Evolutionary conservation across 1,140 invertebrate species (phyloP).

Genomic region (Paraescarpia echinospica): DNA sequence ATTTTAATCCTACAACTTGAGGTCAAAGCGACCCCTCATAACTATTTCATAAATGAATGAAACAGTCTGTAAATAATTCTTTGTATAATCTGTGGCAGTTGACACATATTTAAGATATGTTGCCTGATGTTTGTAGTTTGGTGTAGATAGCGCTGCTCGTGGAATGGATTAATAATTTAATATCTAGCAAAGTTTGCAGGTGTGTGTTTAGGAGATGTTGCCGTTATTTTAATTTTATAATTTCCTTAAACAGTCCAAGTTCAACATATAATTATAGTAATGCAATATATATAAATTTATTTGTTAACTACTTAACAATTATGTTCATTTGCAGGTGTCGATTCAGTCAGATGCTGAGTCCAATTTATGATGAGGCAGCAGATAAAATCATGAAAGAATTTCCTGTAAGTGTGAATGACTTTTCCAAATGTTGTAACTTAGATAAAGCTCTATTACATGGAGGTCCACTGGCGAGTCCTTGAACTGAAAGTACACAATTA

Average conservation of each 20-base stretch:
- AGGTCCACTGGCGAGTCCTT: too few relatives aligned
- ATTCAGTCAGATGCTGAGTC: constrained; percentile 90
- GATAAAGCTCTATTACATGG: too few relatives aligned
- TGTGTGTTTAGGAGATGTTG: background rate
- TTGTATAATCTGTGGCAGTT: background rate
- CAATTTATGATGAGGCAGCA: constrained; percentile 95
- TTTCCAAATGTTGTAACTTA: too few relatives aligned
- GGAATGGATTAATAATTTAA: background rate
- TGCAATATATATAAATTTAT: too few relatives aligned
- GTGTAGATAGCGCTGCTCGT: too few relatives aligned
- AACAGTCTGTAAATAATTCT: background rate
- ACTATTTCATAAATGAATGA: background rate
- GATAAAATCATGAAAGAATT: constrained; percentile 80
- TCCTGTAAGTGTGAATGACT: constrained; percentile 61
- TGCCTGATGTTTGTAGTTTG: background rate
- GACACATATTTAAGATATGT: background rate
- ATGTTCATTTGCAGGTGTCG: constrained; percentile 56
- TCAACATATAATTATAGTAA: too few relatives aligned
- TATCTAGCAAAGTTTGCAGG: background rate
- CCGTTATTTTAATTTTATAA: background rate
- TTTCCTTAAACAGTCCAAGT: too few relatives aligned
- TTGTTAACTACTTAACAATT: too few relatives aligned
- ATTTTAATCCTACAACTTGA: background rate
- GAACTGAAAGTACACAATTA: too few relatives aligned
- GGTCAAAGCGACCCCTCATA: background rate